Base-by-base conservation (phyloP, 1,140 invertebrate species). In the Drosophila nigrodunni region DNA sequence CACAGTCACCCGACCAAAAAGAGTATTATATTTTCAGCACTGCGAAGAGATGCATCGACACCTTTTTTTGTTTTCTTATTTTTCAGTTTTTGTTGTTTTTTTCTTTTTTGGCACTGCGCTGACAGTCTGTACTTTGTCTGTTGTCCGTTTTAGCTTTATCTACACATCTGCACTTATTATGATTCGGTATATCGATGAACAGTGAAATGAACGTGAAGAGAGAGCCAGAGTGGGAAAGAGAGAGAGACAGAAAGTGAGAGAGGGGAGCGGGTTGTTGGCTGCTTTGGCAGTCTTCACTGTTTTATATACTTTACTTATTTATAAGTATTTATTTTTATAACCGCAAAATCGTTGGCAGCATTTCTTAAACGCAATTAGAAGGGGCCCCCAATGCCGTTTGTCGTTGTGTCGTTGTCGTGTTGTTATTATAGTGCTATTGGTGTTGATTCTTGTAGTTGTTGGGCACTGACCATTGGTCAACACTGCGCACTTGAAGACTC, bases 291-390 rank as follows among this genome's bases (percentile, higher is more conserved):
- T 58, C 58, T 43, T 61, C 65, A 55, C 62, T 62, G 55, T 46
- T 52, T 72, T 64, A 71, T 69, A 78, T 70, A 77, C 13, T 43
- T 54, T 59, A 65, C 57, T 58, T 68, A 72, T 71, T 65, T 68
- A 80, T 85, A 74, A 71, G 74, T 70, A 74, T 64, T 65, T 73
- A 77, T 75, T 75, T 67, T 67, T 78, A 82, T 75, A 71, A 52
- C 46, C 64, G 59, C 73, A 75, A 89, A 83, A 80, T 66, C 62
- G 62, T 55, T 87, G 83, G 68, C 83, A 83, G 62, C 73, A 66
- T 69, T 82, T 87, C 79, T 88, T 88, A 73, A 75, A 79, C 71
- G 80, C 85, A 88, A 88, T 88, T 88, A 88, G 76, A 71, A 77
- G 83, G 77, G 75, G 76, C 61, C 60, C 76, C 76, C 74, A 72